Base-by-base conservation (phyloP, 2,888 invertebrate genomes). In the Pterostichus madidus region DNA sequence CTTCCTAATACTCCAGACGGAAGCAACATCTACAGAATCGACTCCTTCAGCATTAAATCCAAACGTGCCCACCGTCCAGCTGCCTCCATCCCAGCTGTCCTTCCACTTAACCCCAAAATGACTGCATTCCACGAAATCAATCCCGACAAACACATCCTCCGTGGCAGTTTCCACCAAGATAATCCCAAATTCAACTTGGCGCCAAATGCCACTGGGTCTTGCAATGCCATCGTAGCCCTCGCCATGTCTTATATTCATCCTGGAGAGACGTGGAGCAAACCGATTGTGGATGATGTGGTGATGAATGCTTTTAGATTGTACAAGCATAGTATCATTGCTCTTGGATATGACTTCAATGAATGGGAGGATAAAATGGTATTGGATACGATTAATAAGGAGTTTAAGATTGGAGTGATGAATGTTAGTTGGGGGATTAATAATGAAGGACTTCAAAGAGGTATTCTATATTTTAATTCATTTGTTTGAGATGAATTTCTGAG, bases 201-300 rank as follows among this genome's bases (percentile, higher is more conserved):
- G 3, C 31, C 90, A 0, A 87, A 91, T 0, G 88, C 91, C 0
- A 92, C 93, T 82, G 92, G 92, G 0, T 89, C 93, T 0, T 91
- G 92, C 5, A 91, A 91, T 0, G 93, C 93, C 0, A 87, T 93
- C 0, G 92, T 92, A 0, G 91, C 92, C 0, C 89, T 92, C 0
- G 92, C 92, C 17, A 93, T 94, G 93, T 90, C 93, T 0, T 90
- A 91, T 84, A 87, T 93, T 0, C 92, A 93, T 7, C 91, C 92
- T 5, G 91, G 93, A 0, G 91, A 91, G 64, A 90, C 92, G 4
- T 94, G 94, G 94, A 92, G 93, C 5, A 88, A 90, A 3, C 91
- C 91, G n/a, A 93, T 94, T 0, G 86, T 92, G 3, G 93, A 92
- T 83, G 91, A 92, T 56, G 90, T 93, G 10, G 87, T 93, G 84